These are phyloP conservation scores for Ischnura elegans DNA, from an alignment of 2,888 invertebrate genomes.

Conservation along the genomic window DNA sequence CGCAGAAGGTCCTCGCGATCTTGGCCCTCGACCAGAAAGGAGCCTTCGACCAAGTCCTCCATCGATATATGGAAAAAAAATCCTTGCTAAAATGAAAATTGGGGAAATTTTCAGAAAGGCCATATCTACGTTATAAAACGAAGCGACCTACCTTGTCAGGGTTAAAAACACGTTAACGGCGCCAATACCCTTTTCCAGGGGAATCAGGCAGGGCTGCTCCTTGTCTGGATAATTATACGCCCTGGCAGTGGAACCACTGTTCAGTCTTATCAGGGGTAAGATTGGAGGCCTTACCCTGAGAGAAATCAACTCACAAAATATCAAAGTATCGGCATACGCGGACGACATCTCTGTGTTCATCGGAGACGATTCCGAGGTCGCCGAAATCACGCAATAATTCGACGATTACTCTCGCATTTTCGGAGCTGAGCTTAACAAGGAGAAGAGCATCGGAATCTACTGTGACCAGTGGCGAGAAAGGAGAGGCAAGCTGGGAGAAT, in stretches of 20 bases:
- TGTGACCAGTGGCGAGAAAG: not conserved
- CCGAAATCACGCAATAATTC: not conserved
- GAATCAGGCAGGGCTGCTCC: not conserved
- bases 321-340: not conserved
- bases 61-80: not conserved
- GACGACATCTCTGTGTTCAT: not conserved
- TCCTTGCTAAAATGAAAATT: not conserved
- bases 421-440: not conserved
- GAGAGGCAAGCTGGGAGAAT: too few relatives aligned
- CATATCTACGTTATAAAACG: not conserved
- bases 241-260: not conserved
- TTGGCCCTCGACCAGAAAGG: not conserved
- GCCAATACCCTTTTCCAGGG: not conserved
- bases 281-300: not conserved
- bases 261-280: not conserved
- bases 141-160: not conserved
- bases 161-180: not conserved
- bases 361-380: not conserved
- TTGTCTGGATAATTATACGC: not conserved
- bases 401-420: not conserved
- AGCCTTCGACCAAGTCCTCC: not conserved
- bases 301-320: not conserved
- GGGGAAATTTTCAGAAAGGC: not conserved
- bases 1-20: not conserved
- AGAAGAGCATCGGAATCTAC: not conserved